Percentiles rank a stretch among this genome's conserved stretches.
Evolutionary conservation across 2,113 vertebrate species (phyloP).

Genomic region (Excalfactoria chinensis): DNA sequence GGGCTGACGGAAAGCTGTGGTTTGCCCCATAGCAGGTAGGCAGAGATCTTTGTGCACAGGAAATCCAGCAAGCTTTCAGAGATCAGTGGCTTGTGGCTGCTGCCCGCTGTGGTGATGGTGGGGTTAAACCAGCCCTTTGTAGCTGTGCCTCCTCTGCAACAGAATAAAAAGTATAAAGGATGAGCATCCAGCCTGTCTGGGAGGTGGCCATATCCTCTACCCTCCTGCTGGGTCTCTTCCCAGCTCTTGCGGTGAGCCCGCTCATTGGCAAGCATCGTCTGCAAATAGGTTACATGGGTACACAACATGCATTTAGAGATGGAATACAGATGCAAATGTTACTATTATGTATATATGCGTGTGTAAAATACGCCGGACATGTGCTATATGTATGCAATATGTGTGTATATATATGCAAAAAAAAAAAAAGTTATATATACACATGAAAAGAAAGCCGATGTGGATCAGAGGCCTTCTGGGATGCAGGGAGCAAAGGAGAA

Average conservation of each 20-base stretch:
- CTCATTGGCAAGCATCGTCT: background rate
- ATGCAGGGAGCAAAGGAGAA: background rate
- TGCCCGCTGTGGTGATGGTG: background rate
- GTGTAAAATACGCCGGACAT: background rate
- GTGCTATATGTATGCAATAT: background rate
- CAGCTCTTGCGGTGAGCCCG: background rate
- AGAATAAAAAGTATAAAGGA: background rate
- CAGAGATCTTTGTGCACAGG: background rate
- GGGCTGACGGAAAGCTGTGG: background rate
- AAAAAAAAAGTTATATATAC: background rate
- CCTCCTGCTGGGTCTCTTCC: background rate
- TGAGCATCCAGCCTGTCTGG: background rate
- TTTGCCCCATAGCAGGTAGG: background rate
- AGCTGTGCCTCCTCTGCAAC: background rate
- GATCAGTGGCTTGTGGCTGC: background rate
- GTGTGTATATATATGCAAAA: background rate
- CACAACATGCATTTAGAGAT: background rate
- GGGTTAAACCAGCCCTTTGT: slow-evolving; percentile 10
- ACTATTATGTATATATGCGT: background rate
- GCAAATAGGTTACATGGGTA: background rate
- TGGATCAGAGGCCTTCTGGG: background rate
- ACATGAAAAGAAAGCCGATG: background rate
- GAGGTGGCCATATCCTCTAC: background rate
- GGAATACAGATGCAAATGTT: background rate
- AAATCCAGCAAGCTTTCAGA: background rate